A percentile compares a stretch with the other conserved stretches of the same genome.
Conservation (phyloP, 2,113 vertebrate species). For the Corvus hawaiiensis region DNA sequence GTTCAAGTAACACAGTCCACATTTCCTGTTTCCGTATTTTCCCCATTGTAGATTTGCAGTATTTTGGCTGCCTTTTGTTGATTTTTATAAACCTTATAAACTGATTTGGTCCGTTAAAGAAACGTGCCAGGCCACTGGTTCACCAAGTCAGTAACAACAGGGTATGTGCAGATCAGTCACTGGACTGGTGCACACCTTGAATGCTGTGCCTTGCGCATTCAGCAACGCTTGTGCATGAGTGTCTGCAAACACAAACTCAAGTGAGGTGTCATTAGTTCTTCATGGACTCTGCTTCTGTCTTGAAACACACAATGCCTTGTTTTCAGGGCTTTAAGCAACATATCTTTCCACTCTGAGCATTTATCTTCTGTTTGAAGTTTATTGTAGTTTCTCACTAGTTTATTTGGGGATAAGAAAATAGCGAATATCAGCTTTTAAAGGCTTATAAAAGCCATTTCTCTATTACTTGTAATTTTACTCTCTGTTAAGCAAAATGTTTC, state of each 20-base stretch:
- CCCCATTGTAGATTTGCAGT: not conserved
- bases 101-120: not conserved
- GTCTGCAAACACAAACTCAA: not conserved
- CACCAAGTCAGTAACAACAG: not conserved
- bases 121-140: not conserved
- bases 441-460: not conserved
- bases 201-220: constrained; percentile 1
- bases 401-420: constrained; percentile 15
- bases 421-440: not conserved
- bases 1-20: not conserved
- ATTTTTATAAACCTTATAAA: constrained; percentile 31
- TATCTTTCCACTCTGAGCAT: not conserved
- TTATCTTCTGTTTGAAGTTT: not conserved
- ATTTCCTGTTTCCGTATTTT: not conserved
- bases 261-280: not conserved
- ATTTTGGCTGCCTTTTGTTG: constrained; percentile 5
- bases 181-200: not conserved
- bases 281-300: not conserved
- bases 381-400: not conserved
- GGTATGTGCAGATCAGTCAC: not conserved
- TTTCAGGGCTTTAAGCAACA: not conserved
- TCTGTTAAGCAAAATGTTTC: not conserved
- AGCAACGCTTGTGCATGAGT: not conserved
- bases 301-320: not conserved
- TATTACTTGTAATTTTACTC: not conserved